Evolutionary conservation across 1,140 invertebrate species (phyloP).

Genomic region (Bilobella aurantiaca): DNA sequence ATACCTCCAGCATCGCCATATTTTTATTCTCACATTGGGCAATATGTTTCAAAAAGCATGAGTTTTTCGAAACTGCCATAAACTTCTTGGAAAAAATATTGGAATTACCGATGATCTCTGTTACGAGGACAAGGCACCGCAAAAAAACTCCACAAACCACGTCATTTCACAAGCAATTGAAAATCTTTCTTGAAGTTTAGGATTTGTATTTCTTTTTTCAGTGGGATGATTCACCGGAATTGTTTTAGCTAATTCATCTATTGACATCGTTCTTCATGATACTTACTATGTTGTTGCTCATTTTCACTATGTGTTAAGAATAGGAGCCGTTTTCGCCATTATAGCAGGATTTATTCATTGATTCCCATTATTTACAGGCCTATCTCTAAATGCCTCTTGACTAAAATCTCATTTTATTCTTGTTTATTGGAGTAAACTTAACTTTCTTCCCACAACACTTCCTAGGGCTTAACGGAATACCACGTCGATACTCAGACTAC

Average conservation of each 20-base stretch:
- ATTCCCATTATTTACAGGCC: slow-evolving; percentile 52
- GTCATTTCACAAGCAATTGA: too few species aligned
- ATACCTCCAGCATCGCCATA: too few species aligned
- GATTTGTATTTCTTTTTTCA: slow-evolving; percentile 61
- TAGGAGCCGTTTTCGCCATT: slow-evolving; percentile 59
- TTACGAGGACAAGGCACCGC: too few species aligned
- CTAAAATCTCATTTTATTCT: slow-evolving; percentile 43
- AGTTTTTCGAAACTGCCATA: too few species aligned
- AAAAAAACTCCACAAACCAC: too few species aligned
- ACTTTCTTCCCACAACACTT: slow-evolving; percentile 68
- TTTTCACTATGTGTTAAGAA: slow-evolving; percentile 59
- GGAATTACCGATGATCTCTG: too few species aligned
- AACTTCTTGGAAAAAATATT: too few species aligned
- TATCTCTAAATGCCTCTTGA: slow-evolving; percentile 43
- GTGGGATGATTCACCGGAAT: slow-evolving; percentile 53
- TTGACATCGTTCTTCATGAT: slow-evolving; percentile 61
- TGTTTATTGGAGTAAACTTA: slow-evolving; percentile 50
- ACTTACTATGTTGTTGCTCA: slow-evolving; percentile 66
- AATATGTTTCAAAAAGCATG: too few species aligned
- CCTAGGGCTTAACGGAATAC: slow-evolving; percentile 59
- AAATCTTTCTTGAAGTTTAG: too few species aligned
- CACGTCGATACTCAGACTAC: slow-evolving; percentile 60
- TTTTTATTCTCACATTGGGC: too few species aligned
- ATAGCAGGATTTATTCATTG: slow-evolving; percentile 55
- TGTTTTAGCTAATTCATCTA: slow-evolving; percentile 56